Base-by-base conservation (phyloP, 2,888 invertebrate genomes). In the Campoplex capitator region DNA sequence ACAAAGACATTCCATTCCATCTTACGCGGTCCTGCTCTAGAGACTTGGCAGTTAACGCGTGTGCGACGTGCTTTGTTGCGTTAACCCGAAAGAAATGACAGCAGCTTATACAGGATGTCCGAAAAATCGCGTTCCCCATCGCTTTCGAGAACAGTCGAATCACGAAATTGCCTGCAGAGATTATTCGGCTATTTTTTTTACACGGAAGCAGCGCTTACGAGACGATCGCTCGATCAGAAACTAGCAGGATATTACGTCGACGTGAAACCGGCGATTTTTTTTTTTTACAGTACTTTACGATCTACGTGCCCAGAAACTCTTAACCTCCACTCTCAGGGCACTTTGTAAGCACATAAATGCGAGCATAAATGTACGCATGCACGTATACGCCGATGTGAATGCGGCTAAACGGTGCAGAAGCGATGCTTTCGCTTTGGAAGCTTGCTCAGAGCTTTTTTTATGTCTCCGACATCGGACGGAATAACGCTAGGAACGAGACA, bases 1-100 rank as follows among this genome's bases (percentile, higher is more conserved):
- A 91, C 92, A 91, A 92, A 91, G 88, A 89, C 92, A 91, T 91
- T 91, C 91, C 91, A 91, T 92, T 92, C 91, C 88, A 89, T 90
- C 89, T 91, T 90, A 92, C 91, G 90, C 84, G 81, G 87, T 79
- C 84, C 76, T 45, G 42, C 42, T 23, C 23, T 23, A 23, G 54
- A 73, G 70, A 73, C 67, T 73, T 62, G 58, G 56, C 56, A 54
- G 42, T 76, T 67, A 62, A 74, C 77, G 73, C 81, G 73, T 54
- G 42, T 76, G 23, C 23, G 23, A 23, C 23, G 23, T 23, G 75
- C 35, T 45, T 45, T 77, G 77, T 78, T 85, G 78, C 74, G 81
- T 23, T 54, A 42, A 62, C 23, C 68, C 23, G 68, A 74, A 68
- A 70, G 71, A 70, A 23, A 70, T 42, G 51, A 67, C 32, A 54